phyloP scores from a whole-genome alignment of 1,140 invertebrate genomes.

The Schmidtea mediterranea region DNA sequence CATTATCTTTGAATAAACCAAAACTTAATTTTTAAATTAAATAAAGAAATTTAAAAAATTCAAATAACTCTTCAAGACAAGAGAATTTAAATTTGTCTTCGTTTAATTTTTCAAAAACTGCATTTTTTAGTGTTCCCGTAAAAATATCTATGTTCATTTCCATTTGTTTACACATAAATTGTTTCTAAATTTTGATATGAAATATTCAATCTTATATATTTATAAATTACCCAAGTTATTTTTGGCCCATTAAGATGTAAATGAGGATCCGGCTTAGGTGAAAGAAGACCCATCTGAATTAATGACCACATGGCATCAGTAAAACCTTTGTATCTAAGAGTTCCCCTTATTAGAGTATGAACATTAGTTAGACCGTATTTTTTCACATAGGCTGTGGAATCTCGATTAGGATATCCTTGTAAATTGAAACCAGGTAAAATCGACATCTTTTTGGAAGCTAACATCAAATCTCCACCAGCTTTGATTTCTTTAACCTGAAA shows the following conservation, averaged over 20 bases:
- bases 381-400: conserved; percentile 60
- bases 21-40: conserved; percentile 27
- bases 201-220: too few relatives aligned
- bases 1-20: conserved; percentile 51
- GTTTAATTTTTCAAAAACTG: conserved; percentile 57
- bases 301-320: conserved; percentile 55
- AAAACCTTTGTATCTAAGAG: conserved; percentile 66
- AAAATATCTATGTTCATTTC: not conserved
- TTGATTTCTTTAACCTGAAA: conserved; percentile 56
- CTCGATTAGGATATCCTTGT: conserved; percentile 80
- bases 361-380: conserved; percentile 50
- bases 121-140: conserved; percentile 35
- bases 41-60: conserved; percentile 4
- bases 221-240: conserved; percentile 80
- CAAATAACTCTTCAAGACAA: not conserved
- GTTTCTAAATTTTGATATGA: not conserved
- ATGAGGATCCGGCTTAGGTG: conserved; percentile 49
- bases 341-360: conserved; percentile 61
- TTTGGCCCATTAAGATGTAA: conserved; percentile 76
- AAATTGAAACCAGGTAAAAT: conserved; percentile 85
- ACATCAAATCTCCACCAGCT: conserved; percentile 59
- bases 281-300: conserved; percentile 58
- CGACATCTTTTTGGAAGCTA: conserved; percentile 41
- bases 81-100: conserved; percentile 39
- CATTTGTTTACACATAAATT: not conserved